Conservation (phyloP, 2,113 vertebrate species). For the Coptodon bakossiorum region DNA sequence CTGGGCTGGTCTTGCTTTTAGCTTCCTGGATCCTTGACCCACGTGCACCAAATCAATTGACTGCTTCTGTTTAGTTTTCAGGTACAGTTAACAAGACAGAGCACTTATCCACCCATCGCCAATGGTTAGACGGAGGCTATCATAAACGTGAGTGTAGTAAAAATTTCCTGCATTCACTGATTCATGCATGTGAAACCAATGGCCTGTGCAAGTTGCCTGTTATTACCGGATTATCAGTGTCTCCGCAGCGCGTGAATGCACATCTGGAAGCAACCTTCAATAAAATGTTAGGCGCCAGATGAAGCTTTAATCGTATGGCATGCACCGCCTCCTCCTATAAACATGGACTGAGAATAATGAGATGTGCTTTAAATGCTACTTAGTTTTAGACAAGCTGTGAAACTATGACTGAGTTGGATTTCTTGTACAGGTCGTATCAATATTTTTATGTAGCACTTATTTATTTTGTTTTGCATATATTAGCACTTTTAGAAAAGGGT, state of each 20-base stretch:
- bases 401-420: not conserved
- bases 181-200: not conserved
- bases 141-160: not conserved
- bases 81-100: not conserved
- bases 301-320: constrained; percentile 14
- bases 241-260: not conserved
- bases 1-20: not conserved
- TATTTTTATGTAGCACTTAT: not conserved
- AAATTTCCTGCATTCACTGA: not conserved
- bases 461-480: not conserved
- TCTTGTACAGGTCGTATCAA: not conserved
- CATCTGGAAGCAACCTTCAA: constrained; percentile 16
- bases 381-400: not conserved
- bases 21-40: not conserved
- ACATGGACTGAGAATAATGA: not conserved
- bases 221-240: not conserved
- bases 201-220: not conserved
- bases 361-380: not conserved
- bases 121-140: not conserved
- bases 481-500: not conserved
- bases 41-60: not conserved
- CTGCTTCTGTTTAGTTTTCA: not conserved
- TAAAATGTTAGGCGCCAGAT: constrained; percentile 10
- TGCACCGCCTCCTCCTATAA: not conserved
- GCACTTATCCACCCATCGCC: not conserved